Base-by-base conservation (phyloP, 2,113 vertebrate genomes). In the Gallinago undulata region DNA sequence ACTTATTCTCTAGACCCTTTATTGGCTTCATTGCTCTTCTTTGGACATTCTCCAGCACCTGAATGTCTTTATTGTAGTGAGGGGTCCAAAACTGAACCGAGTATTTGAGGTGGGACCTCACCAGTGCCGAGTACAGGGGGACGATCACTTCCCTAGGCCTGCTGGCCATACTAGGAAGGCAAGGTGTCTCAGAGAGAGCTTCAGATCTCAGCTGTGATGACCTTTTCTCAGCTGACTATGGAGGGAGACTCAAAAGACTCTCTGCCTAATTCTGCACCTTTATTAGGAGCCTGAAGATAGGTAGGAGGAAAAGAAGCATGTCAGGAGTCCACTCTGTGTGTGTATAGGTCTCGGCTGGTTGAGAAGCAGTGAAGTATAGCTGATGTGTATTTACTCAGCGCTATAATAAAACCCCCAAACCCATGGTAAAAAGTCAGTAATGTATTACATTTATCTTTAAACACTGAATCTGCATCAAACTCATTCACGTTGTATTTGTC, bases 61-160 rank as follows among this genome's bases (percentile, higher is more conserved):
- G 11, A 2, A 22, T 47, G 16, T 62, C 17, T 35, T 74, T 51
- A 4, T 13, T 24, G 22, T 21, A 56, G 5, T 14, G n/a, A 84
- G 51, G 30, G 19, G 6, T 17, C 10, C 47, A 43, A 84, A 33
- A 60, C 5, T 55, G 31, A 81, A 10, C 13, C 33, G 5, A 0
- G 0, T 7, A 27, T 18, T 39, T 1, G 1, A 81, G 17, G 30
- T 22, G 14, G 3, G 2, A 23, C 30, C 60, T 74, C 7, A 3
- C 22, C 13, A 39, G 9, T 37, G 9, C 35, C 0, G 0, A 50
- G 35, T 13, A 33, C 19, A 33, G 33, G 18, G 14, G 11, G 13
- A 47, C 0, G 1, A 62, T 35, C 45, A 5, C 39, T 55, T 33
- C 45, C 16, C 17, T 41, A 4, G 1, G 22, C 10, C 83, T 75